A percentile compares a stretch with the other conserved stretches of the same genome.
These are phyloP conservation scores for Acipenser ruthenus DNA, from an alignment of 2,797 vertebrate species.

Conservation along the genomic window DNA sequence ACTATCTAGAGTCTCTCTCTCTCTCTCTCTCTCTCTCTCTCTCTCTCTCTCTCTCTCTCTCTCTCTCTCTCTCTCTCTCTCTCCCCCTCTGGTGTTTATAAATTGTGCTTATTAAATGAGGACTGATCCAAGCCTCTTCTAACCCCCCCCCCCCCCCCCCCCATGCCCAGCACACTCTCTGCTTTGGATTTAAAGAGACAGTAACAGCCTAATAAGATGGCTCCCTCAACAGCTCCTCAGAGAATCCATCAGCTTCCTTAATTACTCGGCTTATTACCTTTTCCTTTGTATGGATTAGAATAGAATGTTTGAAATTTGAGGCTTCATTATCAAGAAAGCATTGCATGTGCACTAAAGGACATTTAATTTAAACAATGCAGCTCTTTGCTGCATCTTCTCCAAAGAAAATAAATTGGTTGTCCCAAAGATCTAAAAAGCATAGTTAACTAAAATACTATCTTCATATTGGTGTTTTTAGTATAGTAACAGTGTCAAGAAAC, in stretches of 20 bases:
- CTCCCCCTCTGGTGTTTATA: conserved; percentile 43
- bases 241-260: conserved; percentile 12
- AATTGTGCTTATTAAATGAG: conserved; percentile 68
- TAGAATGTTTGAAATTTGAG: no score
- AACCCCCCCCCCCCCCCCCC: no score
- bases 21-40: conserved; percentile 19
- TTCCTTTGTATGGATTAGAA: no score
- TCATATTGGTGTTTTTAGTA: no score
- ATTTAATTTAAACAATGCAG: no score
- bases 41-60: conserved; percentile 28
- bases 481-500: no score
- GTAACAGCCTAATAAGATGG: conserved; percentile 48
- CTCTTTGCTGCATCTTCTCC: no score
- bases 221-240: conserved; percentile 22
- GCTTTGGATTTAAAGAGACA: conserved; percentile 77
- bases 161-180: conserved; percentile 44
- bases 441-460: no score
- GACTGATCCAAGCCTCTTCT: conserved; percentile 60
- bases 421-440: no score
- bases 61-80: conserved; percentile 26
- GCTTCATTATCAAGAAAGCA: no score
- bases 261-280: conserved; percentile 21
- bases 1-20: conserved; percentile 38
- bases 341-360: no score
- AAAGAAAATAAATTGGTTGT: no score